Evolutionary conservation across 1,140 invertebrate genomes (phyloP).

Genomic region (Tetramorium parvispinum): DNA sequence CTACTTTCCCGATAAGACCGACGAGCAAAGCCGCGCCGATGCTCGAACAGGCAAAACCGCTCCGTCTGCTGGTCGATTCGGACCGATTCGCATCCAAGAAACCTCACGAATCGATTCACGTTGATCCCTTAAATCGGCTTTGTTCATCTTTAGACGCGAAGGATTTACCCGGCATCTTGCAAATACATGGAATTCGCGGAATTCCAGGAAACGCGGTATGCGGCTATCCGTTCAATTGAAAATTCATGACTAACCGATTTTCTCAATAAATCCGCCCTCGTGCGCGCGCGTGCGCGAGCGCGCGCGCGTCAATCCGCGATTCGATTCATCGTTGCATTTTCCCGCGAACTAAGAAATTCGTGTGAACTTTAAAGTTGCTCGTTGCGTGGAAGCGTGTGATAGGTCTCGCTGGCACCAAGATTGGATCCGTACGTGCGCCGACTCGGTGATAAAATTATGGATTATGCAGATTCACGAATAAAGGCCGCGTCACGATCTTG

Average conservation of each 20-base stretch:
- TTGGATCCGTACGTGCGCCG: slow-evolving; percentile 23
- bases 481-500: slow-evolving; percentile 32
- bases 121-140: slow-evolving; percentile 37
- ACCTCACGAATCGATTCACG: slow-evolving; percentile 21
- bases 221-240: neutral
- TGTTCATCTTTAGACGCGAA: slow-evolving; percentile 22
- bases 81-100: slow-evolving; percentile 7
- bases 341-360: slow-evolving; percentile 26
- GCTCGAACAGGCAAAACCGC: neutral
- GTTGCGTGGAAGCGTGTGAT: slow-evolving; percentile 53
- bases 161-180: slow-evolving; percentile 13
- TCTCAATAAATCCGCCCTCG: neutral
- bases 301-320: slow-evolving; percentile 21
- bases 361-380: slow-evolving; percentile 6
- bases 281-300: neutral
- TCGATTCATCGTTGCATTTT: slow-evolving; percentile 43
- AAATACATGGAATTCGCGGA: neutral
- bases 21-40: slow-evolving; percentile 2
- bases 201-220: slow-evolving; percentile 12
- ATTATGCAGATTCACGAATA: slow-evolving; percentile 33
- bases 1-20: slow-evolving; percentile 10
- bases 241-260: slow-evolving; percentile 23
- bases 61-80: slow-evolving; percentile 3
- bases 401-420: slow-evolving; percentile 37
- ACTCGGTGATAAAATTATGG: slow-evolving; percentile 40